A percentile compares a stretch with the other conserved stretches of the same genome.
Conservation (phyloP, 2,113 vertebrate species). For the Regulus satrapa region DNA sequence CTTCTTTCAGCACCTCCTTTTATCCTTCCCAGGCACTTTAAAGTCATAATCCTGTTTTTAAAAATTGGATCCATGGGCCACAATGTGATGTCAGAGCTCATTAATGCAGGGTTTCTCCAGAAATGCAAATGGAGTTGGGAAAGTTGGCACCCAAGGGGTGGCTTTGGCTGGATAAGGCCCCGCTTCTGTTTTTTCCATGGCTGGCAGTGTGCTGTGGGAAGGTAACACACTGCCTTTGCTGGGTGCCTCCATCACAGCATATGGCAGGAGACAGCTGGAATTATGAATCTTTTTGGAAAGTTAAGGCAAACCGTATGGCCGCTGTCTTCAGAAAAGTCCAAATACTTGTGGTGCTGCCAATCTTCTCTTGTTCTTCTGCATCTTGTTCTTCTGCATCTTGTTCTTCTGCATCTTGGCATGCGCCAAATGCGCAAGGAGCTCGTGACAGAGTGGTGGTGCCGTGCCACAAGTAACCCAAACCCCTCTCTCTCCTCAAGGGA, state of each 20-base stretch:
- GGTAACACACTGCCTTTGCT: neutral
- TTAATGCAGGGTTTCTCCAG: neutral
- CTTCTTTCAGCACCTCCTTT: neutral
- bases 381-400: neutral
- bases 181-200: neutral
- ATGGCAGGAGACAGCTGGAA: constrained; percentile 50
- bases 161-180: neutral
- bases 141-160: neutral
- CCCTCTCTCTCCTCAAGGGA: constrained; percentile 63
- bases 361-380: neutral
- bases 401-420: neutral
- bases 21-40: neutral
- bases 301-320: neutral
- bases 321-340: constrained; percentile 13
- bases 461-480: accelerated
- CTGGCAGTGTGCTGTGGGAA: neutral
- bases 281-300: constrained; percentile 34
- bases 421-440: neutral
- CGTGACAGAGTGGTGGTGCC: accelerated
- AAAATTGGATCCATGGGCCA: neutral
- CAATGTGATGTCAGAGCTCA: neutral
- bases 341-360: neutral
- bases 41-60: neutral
- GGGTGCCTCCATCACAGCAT: neutral
- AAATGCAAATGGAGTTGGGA: neutral